A percentile compares a stretch with the other conserved stretches of the same genome.
phyloP scores from a whole-genome alignment of 1,140 invertebrate species.

The Aradophagus sp. region DNA sequence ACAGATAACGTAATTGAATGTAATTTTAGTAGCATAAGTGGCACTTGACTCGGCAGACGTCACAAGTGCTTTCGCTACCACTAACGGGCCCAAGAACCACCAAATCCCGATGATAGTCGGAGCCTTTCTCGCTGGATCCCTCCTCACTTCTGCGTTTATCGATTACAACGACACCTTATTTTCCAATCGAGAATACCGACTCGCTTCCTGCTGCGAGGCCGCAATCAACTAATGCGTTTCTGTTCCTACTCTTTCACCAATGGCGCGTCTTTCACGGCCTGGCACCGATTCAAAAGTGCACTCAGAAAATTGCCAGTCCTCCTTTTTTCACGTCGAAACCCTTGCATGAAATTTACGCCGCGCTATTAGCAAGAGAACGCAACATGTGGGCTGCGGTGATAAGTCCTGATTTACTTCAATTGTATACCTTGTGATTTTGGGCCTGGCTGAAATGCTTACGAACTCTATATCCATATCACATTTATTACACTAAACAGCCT shows the following conservation, averaged over 20 bases:
- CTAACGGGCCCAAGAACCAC: too few relatives aligned
- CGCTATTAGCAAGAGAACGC: constrained; percentile 41
- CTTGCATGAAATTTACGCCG: constrained; percentile 42
- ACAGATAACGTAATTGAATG: constrained; percentile 73
- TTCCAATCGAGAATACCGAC: neutral
- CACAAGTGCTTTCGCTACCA: constrained; percentile 68
- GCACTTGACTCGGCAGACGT: constrained; percentile 73
- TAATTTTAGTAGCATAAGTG: constrained; percentile 76
- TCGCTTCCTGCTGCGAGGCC: constrained; percentile 23
- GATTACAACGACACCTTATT: neutral
- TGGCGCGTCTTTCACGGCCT: constrained; percentile 60
- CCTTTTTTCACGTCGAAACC: constrained; percentile 37
- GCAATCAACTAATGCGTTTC: constrained; percentile 66
- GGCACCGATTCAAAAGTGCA: constrained; percentile 71
- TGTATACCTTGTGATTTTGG: too few relatives aligned
- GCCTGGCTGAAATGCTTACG: too few relatives aligned
- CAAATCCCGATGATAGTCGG: constrained; percentile 20
- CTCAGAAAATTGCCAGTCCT: constrained; percentile 66
- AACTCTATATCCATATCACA: too few relatives aligned
- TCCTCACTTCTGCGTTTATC: constrained; percentile 2
- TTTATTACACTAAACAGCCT: too few relatives aligned
- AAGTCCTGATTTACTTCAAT: constrained; percentile 19
- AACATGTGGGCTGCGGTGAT: constrained; percentile 39
- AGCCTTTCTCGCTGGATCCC: neutral
- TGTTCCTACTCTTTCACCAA: constrained; percentile 29